A percentile compares a stretch with the other conserved stretches of the same genome.
Evolutionary conservation across 2,888 invertebrate genomes (phyloP).

Genomic region (Chrysolina oricalcia): DNA sequence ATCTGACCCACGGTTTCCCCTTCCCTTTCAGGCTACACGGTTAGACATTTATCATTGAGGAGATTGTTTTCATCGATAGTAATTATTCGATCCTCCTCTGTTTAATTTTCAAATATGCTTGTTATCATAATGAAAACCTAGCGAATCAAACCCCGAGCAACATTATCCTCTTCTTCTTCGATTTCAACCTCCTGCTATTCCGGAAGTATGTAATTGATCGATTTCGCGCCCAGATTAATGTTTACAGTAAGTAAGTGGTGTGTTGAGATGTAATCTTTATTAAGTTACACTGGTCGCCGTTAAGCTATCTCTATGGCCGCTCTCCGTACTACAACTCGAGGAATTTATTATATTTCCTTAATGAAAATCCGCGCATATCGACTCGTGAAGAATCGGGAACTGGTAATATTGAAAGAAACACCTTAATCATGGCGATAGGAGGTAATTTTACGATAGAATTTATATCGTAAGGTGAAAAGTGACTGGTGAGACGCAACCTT

Average conservation of each 20-base stretch:
- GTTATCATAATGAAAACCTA: neutral
- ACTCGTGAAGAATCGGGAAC: constrained; percentile 35
- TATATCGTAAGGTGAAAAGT: constrained; percentile 14
- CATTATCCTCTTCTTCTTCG: neutral
- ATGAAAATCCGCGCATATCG: constrained; percentile 40
- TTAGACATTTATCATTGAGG: too few species aligned
- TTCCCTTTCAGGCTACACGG: neutral
- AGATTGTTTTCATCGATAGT: too few species aligned
- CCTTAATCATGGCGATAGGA: neutral
- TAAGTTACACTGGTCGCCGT: constrained; percentile 34
- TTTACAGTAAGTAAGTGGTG: constrained; percentile 40
- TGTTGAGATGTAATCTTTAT: constrained; percentile 41
- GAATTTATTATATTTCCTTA: constrained; percentile 43
- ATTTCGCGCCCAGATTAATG: constrained; percentile 41
- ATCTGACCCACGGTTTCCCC: too few species aligned
- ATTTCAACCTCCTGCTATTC: constrained; percentile 15
- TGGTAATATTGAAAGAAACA: constrained; percentile 33
- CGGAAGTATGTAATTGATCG: constrained; percentile 40
- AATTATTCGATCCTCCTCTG: neutral
- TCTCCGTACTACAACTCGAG: constrained; percentile 11
- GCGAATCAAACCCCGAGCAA: neutral
- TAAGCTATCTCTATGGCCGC: constrained; percentile 31
- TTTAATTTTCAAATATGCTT: neutral
- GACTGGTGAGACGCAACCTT: neutral
- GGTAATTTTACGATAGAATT: constrained; percentile 5